phyloP scores from a whole-genome alignment of 1,140 invertebrate species.

The Hormaphis cornu region DNA sequence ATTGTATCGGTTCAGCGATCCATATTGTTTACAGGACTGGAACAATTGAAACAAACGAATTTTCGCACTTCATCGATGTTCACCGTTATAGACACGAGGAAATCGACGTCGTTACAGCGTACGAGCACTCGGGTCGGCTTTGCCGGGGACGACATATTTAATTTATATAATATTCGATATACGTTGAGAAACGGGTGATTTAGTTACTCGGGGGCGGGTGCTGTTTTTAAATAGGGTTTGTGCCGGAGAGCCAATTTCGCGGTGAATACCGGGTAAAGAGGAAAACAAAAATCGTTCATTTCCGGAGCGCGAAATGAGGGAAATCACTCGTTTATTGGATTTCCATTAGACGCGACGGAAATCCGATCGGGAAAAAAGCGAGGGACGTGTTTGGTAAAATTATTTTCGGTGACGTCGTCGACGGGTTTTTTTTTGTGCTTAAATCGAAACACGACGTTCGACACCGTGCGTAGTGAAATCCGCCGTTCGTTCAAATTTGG shows the following conservation, averaged over 20 bases:
- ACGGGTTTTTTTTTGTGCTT: neutral
- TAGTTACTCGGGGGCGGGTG: neutral
- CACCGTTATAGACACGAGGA: no score
- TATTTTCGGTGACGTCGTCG: neutral
- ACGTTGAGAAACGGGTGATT: neutral
- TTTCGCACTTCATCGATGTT: no score
- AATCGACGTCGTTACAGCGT: no score
- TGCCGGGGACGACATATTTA: neutral
- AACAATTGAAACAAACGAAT: no score
- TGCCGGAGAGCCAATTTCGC: slow-evolving; percentile 21
- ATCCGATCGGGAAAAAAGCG: neutral
- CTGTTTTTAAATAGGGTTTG: slow-evolving; percentile 8
- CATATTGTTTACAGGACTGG: no score
- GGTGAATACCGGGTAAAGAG: neutral
- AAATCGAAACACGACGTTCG: neutral
- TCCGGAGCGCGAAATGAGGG: slow-evolving; percentile 13
- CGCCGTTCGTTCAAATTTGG: no score
- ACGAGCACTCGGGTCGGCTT: no score
- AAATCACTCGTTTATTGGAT: slow-evolving; percentile 28
- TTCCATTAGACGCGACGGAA: slow-evolving; percentile 1
- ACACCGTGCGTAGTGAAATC: neutral
- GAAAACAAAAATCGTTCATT: slow-evolving; percentile 15
- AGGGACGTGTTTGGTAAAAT: neutral
- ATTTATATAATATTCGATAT: neutral
- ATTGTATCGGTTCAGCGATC: no score